A percentile compares a stretch with the other conserved stretches of the same genome.
Evolutionary conservation across 2,888 invertebrate genomes (phyloP).

Genomic region (Heliconius charithonia): DNA sequence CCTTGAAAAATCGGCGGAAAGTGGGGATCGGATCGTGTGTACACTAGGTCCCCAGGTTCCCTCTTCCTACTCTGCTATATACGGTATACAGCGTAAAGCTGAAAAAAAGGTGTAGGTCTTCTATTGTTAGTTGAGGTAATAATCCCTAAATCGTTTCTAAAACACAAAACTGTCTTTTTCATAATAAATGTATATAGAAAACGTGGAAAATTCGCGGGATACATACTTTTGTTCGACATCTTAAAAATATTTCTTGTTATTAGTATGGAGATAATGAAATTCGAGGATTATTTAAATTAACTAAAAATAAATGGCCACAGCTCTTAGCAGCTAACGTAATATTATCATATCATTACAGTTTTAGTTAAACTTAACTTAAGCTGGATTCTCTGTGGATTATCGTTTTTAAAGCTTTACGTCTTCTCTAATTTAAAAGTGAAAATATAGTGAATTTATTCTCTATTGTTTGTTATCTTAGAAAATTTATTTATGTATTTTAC

Average conservation of each 20-base stretch:
- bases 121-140: no score
- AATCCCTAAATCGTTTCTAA: no score
- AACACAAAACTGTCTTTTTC: no score
- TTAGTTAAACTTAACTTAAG: conserved; percentile 11
- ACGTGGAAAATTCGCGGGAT: no score
- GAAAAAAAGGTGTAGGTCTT: no score
- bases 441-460: not conserved
- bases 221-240: no score
- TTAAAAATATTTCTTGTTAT: not conserved
- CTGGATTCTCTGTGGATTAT: not conserved
- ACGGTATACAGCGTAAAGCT: no score
- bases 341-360: conserved; percentile 26
- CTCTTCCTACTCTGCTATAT: no score
- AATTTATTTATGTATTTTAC: not conserved
- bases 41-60: no score
- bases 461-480: not conserved
- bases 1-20: no score
- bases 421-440: not conserved
- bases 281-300: conserved; percentile 42
- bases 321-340: conserved; percentile 20
- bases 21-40: no score
- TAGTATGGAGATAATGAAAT: conserved; percentile 31
- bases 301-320: conserved; percentile 47
- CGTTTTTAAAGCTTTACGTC: not conserved
- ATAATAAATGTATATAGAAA: no score